Conservation (phyloP, 2,888 invertebrate species). For the Meloe dianella region DNA sequence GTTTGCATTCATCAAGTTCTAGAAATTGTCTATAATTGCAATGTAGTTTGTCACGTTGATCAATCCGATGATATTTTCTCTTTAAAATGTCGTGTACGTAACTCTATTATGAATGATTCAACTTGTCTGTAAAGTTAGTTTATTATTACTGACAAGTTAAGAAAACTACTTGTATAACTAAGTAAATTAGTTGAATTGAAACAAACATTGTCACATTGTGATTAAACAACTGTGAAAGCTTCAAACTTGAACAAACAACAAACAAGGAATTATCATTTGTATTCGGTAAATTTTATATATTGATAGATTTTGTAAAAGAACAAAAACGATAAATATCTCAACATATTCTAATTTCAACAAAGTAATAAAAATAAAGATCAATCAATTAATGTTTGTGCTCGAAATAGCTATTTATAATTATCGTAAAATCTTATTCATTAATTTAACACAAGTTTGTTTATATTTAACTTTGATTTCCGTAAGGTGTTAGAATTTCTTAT, state of each 20-base stretch:
- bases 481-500: constrained; percentile 23
- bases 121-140: not conserved
- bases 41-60: not conserved
- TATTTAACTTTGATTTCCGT: constrained; percentile 26
- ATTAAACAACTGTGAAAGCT: not conserved
- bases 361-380: not conserved
- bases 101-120: not conserved
- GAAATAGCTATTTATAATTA: constrained; percentile 7
- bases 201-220: not conserved
- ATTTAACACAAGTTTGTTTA: constrained; percentile 17
- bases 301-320: not conserved
- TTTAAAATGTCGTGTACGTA: not conserved
- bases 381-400: constrained; percentile 1
- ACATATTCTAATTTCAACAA: not conserved
- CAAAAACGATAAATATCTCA: not conserved
- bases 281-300: not conserved
- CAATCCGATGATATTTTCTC: not conserved
- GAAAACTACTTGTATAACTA: not conserved
- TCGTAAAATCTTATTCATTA: constrained; percentile 12
- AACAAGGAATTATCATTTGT: not conserved
- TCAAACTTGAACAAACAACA: not conserved
- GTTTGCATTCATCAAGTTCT: not conserved
- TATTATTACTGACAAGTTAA: not conserved
- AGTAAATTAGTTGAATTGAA: not conserved
- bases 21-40: no score